Conservation (phyloP, 2,888 invertebrate genomes). For the Eupithecia dodoneata region DNA sequence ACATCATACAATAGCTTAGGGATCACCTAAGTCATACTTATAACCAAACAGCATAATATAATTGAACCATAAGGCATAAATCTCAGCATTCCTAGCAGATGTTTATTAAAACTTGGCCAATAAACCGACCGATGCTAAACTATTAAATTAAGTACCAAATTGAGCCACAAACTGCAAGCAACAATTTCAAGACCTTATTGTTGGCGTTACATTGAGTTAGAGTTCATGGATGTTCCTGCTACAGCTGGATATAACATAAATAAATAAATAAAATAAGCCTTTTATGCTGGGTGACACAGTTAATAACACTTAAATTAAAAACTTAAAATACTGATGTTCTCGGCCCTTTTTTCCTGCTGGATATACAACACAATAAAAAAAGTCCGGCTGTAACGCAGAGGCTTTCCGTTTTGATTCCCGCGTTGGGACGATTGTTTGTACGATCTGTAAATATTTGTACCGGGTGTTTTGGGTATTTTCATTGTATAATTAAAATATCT, state of each 20-base stretch:
- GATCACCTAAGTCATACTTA: not conserved
- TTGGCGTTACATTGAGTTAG: constrained; percentile 39
- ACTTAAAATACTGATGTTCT: no score
- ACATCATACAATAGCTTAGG: not conserved
- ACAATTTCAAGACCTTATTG: constrained; percentile 63
- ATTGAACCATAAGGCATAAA: constrained; percentile 44
- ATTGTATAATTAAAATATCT: no score
- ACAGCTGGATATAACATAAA: not conserved
- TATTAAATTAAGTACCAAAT: constrained; percentile 71
- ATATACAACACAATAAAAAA: no score
- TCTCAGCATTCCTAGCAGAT: constrained; percentile 45
- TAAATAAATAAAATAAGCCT: no score
- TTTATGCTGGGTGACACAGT: no score
- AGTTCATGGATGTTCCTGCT: constrained; percentile 19
- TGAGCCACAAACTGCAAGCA: constrained; percentile 66
- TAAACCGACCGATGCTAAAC: constrained; percentile 67
- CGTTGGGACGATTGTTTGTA: no score
- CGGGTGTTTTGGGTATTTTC: no score
- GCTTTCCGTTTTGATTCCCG: no score
- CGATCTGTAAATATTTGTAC: no score
- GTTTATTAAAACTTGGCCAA: constrained; percentile 56
- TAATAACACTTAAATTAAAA: no score
- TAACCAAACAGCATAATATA: constrained; percentile 44
- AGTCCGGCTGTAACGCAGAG: no score
- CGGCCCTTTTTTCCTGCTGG: no score